phyloP scores from a whole-genome alignment of 2,797 vertebrate genomes.

The Anableps anableps region DNA sequence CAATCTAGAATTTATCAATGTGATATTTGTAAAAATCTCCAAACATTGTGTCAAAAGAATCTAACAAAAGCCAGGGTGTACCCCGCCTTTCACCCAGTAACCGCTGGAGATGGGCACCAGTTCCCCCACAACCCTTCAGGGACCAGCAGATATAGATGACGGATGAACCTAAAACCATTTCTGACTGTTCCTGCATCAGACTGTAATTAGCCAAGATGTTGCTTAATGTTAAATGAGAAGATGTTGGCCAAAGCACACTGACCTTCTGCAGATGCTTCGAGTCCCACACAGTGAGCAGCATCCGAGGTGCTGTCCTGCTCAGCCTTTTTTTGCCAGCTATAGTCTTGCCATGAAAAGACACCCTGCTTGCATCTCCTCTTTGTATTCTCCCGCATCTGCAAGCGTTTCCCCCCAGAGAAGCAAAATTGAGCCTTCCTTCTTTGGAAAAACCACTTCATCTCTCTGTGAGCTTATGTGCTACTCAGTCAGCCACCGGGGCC shows the following conservation, averaged over 20 bases:
- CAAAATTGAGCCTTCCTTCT: slow-evolving; percentile 17
- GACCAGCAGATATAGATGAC: too few relatives aligned
- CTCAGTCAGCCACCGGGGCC: slow-evolving; percentile 37
- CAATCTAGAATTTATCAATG: too few relatives aligned
- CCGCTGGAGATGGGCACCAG: too few relatives aligned
- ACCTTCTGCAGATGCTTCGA: neutral
- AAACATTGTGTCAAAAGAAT: neutral
- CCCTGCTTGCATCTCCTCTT: neutral
- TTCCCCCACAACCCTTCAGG: neutral
- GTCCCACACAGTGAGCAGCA: neutral
- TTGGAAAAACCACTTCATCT: slow-evolving; percentile 47
- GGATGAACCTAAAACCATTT: neutral
- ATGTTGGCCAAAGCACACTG: neutral
- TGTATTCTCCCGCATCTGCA: slow-evolving; percentile 10
- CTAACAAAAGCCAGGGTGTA: too few relatives aligned
- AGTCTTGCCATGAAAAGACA: neutral
- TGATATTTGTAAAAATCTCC: neutral
- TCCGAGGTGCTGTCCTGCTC: neutral
- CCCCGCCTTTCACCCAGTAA: neutral
- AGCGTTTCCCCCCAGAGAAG: slow-evolving; percentile 34
- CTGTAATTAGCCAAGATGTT: neutral
- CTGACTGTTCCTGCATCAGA: too few relatives aligned
- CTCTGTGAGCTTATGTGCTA: slow-evolving; percentile 58
- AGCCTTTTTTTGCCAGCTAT: neutral
- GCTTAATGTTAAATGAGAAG: neutral